These are phyloP conservation scores for Toxonevra muliebris DNA, from an alignment of 2,888 invertebrate species.

Conservation along the genomic window DNA sequence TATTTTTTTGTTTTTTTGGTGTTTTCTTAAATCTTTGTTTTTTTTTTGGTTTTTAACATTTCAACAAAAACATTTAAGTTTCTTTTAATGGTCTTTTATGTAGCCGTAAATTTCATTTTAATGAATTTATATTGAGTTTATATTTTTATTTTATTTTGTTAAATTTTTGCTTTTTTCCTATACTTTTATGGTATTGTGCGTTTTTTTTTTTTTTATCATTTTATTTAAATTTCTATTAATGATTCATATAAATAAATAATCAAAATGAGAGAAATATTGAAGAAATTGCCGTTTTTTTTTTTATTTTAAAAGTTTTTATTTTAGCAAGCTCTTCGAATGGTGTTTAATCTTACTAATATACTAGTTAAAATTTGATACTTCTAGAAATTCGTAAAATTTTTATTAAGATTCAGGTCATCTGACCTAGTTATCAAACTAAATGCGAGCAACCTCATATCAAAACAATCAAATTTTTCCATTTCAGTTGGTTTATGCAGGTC, in stretches of 20 bases:
- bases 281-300: too few species aligned
- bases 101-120: neutral
- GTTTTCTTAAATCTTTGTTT: constrained; percentile 1
- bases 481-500: too few species aligned
- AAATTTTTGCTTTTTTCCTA: constrained; percentile 2
- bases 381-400: too few species aligned
- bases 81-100: neutral
- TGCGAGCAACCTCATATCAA: too few species aligned
- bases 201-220: constrained; percentile 10
- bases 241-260: neutral
- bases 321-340: too few species aligned
- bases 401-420: too few species aligned
- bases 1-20: neutral
- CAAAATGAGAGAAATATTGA: constrained; percentile 12
- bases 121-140: neutral
- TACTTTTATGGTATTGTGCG: neutral
- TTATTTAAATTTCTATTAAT: constrained; percentile 7
- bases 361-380: too few species aligned
- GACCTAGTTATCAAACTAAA: too few species aligned
- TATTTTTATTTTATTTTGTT: constrained; percentile 6
- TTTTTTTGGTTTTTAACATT: neutral
- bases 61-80: neutral
- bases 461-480: too few species aligned
- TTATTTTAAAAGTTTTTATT: too few species aligned
- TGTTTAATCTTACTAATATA: too few species aligned